Percentiles rank a stretch among this genome's conserved stretches.
Conservation (phyloP, 1,140 invertebrate species). For the Bombus pyrosoma region DNA sequence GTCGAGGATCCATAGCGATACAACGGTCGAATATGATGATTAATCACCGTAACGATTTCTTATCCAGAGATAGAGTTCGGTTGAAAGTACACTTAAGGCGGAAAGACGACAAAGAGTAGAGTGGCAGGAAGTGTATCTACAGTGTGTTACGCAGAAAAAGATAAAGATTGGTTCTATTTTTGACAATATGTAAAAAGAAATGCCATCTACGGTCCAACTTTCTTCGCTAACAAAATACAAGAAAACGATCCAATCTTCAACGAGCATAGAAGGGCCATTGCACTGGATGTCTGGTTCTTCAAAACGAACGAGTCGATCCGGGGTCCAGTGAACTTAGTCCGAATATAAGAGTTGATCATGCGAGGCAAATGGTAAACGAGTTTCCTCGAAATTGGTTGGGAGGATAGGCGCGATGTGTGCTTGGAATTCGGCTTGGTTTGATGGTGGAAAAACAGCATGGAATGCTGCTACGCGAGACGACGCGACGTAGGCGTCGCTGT, state of each 20-base stretch:
- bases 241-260: neutral
- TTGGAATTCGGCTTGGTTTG: neutral
- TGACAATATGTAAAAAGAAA: neutral
- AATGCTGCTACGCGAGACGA: conserved; percentile 54
- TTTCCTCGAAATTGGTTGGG: conserved; percentile 51
- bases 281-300: neutral
- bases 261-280: neutral
- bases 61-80: neutral
- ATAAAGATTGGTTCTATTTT: too few relatives aligned
- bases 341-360: conserved; percentile 65
- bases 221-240: neutral
- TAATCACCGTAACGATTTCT: too few relatives aligned
- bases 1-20: neutral
- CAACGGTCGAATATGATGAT: neutral
- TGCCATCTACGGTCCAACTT: neutral
- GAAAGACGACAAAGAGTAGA: too few relatives aligned
- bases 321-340: conserved; percentile 50
- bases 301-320: conserved; percentile 17
- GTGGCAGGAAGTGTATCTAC: too few relatives aligned
- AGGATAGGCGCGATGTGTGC: neutral
- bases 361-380: conserved; percentile 50
- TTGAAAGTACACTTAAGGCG: neutral
- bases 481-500: conserved; percentile 52
- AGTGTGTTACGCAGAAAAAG: too few relatives aligned
- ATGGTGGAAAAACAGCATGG: conserved; percentile 32